Percentiles rank a stretch among this genome's conserved stretches.
Conservation (phyloP, 2,113 vertebrate species). For the Himantopus leucocephalus region DNA sequence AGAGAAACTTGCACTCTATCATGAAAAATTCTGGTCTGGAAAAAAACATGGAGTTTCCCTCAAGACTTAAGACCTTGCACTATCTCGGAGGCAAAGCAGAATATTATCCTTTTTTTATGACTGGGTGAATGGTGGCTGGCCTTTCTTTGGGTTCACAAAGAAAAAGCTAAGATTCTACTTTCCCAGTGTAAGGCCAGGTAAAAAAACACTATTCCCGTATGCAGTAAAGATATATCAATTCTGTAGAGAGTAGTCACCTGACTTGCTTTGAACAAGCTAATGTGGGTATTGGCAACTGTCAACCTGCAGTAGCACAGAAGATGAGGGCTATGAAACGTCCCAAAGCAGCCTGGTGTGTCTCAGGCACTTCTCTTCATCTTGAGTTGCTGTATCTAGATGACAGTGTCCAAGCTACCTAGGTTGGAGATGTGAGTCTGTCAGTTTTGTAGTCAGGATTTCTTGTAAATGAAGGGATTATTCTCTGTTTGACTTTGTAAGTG, state of each 20-base stretch:
- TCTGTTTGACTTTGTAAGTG: neutral
- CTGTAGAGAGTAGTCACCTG: neutral
- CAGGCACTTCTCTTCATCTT: neutral
- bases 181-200: neutral
- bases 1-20: neutral
- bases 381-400: neutral
- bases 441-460: neutral
- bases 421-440: neutral
- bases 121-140: neutral
- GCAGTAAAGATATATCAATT: neutral
- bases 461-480: neutral
- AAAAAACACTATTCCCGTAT: neutral
- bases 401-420: neutral
- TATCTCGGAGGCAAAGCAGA: neutral
- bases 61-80: neutral
- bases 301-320: neutral
- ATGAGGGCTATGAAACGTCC: neutral
- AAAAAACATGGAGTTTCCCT: neutral
- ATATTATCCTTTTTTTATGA: neutral
- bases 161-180: neutral
- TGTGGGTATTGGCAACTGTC: neutral
- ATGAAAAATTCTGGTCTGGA: neutral
- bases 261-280: neutral
- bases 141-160: neutral
- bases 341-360: neutral